A percentile compares a stretch with the other conserved stretches of the same genome.
These are phyloP conservation scores for Heloderma charlesbogerti DNA, from an alignment of 2,113 vertebrate species.

Conservation along the genomic window DNA sequence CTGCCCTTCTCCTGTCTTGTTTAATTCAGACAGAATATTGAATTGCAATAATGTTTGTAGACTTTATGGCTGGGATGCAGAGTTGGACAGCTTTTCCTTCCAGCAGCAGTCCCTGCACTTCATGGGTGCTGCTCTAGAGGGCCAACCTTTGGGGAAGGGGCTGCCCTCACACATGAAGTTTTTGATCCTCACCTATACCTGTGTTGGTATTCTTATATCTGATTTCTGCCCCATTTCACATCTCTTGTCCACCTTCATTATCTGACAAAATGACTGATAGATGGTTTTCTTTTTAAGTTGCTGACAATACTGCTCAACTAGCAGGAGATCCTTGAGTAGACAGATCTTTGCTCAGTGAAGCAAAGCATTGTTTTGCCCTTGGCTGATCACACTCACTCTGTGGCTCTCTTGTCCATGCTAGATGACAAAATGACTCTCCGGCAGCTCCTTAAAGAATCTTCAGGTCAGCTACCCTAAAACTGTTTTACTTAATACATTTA, in stretches of 20 bases:
- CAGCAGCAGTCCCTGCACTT: neutral
- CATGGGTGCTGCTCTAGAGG: neutral
- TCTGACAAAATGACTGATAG: neutral
- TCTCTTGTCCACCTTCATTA: neutral
- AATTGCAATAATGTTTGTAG: neutral
- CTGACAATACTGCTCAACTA: neutral
- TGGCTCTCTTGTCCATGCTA: neutral
- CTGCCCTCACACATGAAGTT: neutral
- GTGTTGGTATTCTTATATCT: neutral
- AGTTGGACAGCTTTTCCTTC: neutral
- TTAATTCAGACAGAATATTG: neutral
- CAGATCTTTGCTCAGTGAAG: slow-evolving; percentile 1
- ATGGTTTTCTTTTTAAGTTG: neutral
- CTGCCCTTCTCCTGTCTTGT: neutral
- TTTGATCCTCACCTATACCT: neutral
- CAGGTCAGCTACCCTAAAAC: slow-evolving; percentile 38
- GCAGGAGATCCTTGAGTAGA: neutral
- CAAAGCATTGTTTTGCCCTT: neutral
- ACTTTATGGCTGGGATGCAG: neutral
- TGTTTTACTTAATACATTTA: slow-evolving; percentile 34
- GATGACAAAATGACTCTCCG: neutral
- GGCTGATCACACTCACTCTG: neutral
- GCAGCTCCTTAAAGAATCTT: slow-evolving; percentile 33
- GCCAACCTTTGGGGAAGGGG: neutral
- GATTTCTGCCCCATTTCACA: neutral